A percentile compares a stretch with the other conserved stretches of the same genome.
These are phyloP conservation scores for Spinibarbus caldwelli DNA, from an alignment of 2,797 vertebrate species.

Conservation along the genomic window DNA sequence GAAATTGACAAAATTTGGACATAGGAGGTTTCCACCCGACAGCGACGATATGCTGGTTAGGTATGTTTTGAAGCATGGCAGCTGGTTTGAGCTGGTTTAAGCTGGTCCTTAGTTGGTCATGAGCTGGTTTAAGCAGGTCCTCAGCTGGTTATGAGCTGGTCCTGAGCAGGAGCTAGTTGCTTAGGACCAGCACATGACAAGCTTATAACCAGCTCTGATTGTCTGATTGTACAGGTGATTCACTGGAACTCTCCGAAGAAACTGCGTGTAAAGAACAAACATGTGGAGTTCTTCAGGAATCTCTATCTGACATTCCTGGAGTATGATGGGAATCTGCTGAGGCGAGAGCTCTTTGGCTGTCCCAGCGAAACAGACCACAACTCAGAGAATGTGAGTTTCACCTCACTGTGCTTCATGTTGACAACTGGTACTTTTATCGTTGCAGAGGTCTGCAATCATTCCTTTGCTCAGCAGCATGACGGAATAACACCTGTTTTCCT, in stretches of 20 bases:
- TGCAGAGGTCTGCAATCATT: background rate
- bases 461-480: background rate
- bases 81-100: too few relatives aligned
- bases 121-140: too few relatives aligned
- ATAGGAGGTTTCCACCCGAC: too few relatives aligned
- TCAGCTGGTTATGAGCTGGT: too few relatives aligned
- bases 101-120: too few relatives aligned
- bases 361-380: slow-evolving; percentile 93
- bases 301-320: slow-evolving; percentile 97
- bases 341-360: slow-evolving; percentile 94
- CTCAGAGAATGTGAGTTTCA: slow-evolving; percentile 90
- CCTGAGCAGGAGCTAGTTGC: too few relatives aligned
- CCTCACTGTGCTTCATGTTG: background rate
- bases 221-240: slow-evolving; percentile 87
- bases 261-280: slow-evolving; percentile 97
- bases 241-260: slow-evolving; percentile 99
- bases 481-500: background rate
- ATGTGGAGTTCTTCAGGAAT: slow-evolving; percentile 97
- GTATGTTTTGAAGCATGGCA: too few relatives aligned
- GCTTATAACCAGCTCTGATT: too few relatives aligned
- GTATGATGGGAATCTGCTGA: slow-evolving; percentile 93
- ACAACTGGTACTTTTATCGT: background rate
- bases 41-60: too few relatives aligned
- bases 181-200: too few relatives aligned
- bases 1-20: too few relatives aligned